Base-by-base conservation (phyloP, 2,113 vertebrate species). In the Urocolius indicus region DNA sequence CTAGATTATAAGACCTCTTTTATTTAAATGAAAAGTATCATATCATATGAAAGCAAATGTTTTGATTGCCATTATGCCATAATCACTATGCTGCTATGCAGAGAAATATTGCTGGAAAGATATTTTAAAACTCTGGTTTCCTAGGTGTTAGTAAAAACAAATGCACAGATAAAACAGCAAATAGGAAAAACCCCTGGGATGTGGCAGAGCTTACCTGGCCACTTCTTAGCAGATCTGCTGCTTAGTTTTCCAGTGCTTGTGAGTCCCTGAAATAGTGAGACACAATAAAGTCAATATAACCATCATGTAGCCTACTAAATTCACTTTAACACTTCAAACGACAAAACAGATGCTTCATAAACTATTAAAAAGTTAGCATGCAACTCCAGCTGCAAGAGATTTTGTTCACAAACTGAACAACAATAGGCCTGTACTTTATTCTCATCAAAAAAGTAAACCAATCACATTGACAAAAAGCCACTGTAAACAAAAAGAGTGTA, bases 401-500 rank as follows among this genome's bases (percentile, higher is more conserved):
- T 97, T 94, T 93, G 92, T 95, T 93, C 89, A 95, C 95, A 97
- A 97, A 97, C 93, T 94, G 93, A 97, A 97, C 95, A 98, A 94
- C 91, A 94, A 92, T 97, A 75, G 48, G 95, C 86, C 94, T 97
- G 96, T 98, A 91, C 94, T 98, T 97, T 96, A 98, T 98, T 98
- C 98, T 98, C 98, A 99, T 99, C 99, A 99, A 99, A 99, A 99
- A 99, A 99, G 99, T 99, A 99, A 99, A 99, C 99, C 99, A 98
- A 98, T 98, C 97, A 98, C 98, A 98, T 97, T 95, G 97, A 98
- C 98, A 98, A 98, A 98, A 98, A 98, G 98, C 98, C 98, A 98
- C 98, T 84, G 83, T 97, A 97, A 98, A 98, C 97, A 98, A 98
- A 98, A 97, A 98, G 94, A 97, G 96, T 98, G 95, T 98, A 97